A percentile compares a stretch with the other conserved stretches of the same genome.
Evolutionary conservation across 2,797 vertebrate species (phyloP).

Genomic region (Scyliorhinus canicula): DNA sequence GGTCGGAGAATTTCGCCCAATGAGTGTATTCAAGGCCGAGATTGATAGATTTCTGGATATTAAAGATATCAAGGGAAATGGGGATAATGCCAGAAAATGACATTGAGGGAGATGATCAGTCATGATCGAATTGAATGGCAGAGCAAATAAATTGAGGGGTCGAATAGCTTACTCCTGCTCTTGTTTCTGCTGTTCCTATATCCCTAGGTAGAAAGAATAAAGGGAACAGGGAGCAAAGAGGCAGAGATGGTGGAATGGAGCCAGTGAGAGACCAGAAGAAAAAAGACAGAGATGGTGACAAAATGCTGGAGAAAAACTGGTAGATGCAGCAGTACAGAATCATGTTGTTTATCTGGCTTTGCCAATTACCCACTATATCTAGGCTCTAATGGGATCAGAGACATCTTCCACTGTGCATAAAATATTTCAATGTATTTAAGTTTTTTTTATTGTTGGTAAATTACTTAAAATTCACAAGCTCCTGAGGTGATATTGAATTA

Average conservation of each 20-base stretch:
- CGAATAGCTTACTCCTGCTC: too few species aligned
- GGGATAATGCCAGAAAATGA: too few species aligned
- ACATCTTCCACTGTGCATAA: neutral
- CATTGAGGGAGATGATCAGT: too few species aligned
- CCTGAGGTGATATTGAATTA: neutral
- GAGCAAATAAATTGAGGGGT: too few species aligned
- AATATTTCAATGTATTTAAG: neutral
- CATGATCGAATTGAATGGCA: too few species aligned
- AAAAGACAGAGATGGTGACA: neutral
- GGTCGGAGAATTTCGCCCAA: too few species aligned
- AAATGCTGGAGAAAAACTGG: neutral
- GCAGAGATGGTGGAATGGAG: neutral
- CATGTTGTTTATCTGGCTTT: neutral
- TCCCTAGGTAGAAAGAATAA: neutral
- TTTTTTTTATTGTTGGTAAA: neutral
- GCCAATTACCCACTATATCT: neutral
- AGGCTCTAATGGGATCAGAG: neutral
- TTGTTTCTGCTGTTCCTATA: too few species aligned
- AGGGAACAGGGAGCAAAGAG: neutral
- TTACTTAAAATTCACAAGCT: neutral
- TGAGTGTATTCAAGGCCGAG: too few species aligned
- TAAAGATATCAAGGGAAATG: too few species aligned
- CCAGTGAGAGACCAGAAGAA: neutral
- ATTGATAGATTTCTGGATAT: too few species aligned
- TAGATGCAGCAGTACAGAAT: too few species aligned